Evolutionary conservation across 2,888 invertebrate species (phyloP), one percentile per base, ranked within the genome.

Genomic region (Perizoma affinitatum): DNA sequence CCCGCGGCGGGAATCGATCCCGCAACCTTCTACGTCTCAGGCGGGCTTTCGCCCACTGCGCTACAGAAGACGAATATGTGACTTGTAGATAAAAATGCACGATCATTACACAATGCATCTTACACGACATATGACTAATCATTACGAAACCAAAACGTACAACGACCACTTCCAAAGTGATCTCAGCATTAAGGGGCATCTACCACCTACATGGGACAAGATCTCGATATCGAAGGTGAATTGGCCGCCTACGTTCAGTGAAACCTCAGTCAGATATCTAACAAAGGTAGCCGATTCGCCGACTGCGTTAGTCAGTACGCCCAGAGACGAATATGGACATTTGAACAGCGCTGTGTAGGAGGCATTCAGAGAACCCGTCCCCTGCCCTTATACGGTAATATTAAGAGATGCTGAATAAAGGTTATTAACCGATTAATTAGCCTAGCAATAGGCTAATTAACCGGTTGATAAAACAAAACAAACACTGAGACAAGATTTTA

Each of bases 251-350:
- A 90, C 90, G 68, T 72, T 61, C 71, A 68, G 76, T 76, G 84
- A 82, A 83, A 83, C 80, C 79, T 79, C 80, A 83, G 85, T 87
- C 87, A 85, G 74, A 77, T 80, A 73, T 82, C 84, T 84, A 84
- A 88, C 89, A 87, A 90, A 90, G 86, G 86, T 86, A 86, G 80
- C 86, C 82, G 84, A 90, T 90, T 88, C 85, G 89, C 80, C 79
- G 83, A 70, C 77, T 76, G 79, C 74, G 79, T 83, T 83, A 84
- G 81, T 83, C 86, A 86, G 82, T 81, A 86, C 89, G 88, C 86
- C 87, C 86, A 86, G 87, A 80, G 83, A 83, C 90, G 76, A 81
- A 87, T 90, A 90, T 87, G 89, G 91, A 87, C 86, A 90, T 90
- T 90, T 82, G 85, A 86, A 81, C 77, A 76, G 80, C 64, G 68